Conservation (phyloP, 2,113 vertebrate genomes). For the Ornithorhynchus anatinus region DNA sequence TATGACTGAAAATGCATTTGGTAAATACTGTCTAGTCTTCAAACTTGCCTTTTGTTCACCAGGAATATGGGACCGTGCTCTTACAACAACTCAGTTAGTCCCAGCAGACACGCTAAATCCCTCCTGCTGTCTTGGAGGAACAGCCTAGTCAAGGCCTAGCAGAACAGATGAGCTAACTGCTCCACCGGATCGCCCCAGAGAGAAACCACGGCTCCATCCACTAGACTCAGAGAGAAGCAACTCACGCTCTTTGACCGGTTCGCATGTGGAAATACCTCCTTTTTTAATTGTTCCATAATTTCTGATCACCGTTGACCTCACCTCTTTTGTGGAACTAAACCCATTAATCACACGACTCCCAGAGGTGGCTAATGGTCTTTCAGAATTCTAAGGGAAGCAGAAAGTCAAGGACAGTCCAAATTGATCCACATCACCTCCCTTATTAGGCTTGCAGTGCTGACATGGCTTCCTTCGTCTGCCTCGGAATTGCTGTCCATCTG, state of each 20-base stretch:
- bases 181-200: neutral
- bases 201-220: conserved; percentile 16
- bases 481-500: conserved; percentile 25
- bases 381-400: conserved; percentile 70
- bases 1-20: neutral
- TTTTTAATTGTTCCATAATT: conserved; percentile 29
- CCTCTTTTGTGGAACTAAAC: conserved; percentile 70
- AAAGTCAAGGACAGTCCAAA: conserved; percentile 75
- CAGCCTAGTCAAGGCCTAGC: neutral
- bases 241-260: conserved; percentile 30
- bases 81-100: neutral
- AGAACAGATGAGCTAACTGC: neutral
- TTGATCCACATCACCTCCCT: conserved; percentile 66
- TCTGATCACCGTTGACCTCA: conserved; percentile 68
- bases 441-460: conserved; percentile 62
- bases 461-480: conserved; percentile 24
- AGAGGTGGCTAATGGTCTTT: conserved; percentile 70
- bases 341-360: conserved; percentile 76
- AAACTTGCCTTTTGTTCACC: neutral
- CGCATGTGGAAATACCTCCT: conserved; percentile 20
- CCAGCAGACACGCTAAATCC: neutral
- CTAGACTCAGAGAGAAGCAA: conserved; percentile 21
- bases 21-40: neutral
- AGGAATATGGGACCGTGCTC: neutral
- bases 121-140: no score